Evolutionary conservation across 2,888 invertebrate genomes (phyloP).

Genomic region (Pemphredon lugubris): DNA sequence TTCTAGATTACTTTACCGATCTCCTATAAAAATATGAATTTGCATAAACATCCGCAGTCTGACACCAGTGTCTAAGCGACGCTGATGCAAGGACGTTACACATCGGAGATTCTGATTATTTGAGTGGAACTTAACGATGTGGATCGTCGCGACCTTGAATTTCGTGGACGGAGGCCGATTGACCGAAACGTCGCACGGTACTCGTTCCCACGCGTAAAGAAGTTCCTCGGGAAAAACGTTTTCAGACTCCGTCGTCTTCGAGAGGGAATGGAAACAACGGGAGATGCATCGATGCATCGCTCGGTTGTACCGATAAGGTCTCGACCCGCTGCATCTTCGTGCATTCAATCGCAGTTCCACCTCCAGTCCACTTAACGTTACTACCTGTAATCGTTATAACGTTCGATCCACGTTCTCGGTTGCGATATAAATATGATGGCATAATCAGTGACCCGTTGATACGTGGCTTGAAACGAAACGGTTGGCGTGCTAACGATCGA

Average conservation of each 20-base stretch:
- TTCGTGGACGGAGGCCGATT: neutral
- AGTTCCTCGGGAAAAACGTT: conserved; percentile 30
- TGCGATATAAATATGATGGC: conserved; percentile 18
- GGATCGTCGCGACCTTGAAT: conserved; percentile 4
- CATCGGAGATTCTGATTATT: no score
- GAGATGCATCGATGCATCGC: conserved; percentile 48
- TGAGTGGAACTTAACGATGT: no score
- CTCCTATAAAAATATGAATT: no score
- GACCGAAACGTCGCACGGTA: neutral
- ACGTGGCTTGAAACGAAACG: conserved; percentile 13
- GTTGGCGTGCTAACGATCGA: neutral
- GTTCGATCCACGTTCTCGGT: conserved; percentile 32
- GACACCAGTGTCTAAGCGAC: no score
- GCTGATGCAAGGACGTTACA: no score
- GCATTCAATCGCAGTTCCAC: conserved; percentile 67
- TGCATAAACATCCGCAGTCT: no score
- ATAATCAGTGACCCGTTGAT: conserved; percentile 20
- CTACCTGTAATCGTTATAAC: conserved; percentile 57
- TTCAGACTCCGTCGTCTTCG: conserved; percentile 30
- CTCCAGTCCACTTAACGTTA: conserved; percentile 54
- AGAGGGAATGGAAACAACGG: conserved; percentile 50
- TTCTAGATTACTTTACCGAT: no score
- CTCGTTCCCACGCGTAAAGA: conserved; percentile 31
- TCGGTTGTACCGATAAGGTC: conserved; percentile 64
- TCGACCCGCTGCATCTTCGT: conserved; percentile 69